Base-by-base conservation (phyloP, 2,113 vertebrate species). In the Tiliqua scincoides region DNA sequence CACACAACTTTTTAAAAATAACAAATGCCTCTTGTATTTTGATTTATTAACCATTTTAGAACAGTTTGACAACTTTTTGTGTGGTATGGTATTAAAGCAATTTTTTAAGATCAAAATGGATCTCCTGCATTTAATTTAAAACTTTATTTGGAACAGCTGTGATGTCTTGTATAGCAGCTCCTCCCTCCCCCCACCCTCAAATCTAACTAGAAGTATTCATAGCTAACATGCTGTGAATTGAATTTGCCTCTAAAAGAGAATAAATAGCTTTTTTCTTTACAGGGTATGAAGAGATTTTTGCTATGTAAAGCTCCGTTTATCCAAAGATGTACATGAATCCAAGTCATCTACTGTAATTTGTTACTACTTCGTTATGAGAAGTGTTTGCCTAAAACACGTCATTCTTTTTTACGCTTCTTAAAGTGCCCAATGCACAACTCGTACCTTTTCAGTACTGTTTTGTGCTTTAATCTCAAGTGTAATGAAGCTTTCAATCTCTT, bases 261-360 rank as follows among this genome's bases (percentile, higher is more conserved):
- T 86, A 84, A 86, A 84, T 80, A 79, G 32, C 86, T 79, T 86
- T 94, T 95, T 96, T 84, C 96, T 94, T 97, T 97, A 78, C 96
- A 97, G 96, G 95, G 93, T 83, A 78, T 81, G 88, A 92, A 95
- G 93, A 94, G 30, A 89, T 87, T 91, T 89, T 85, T 52, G 93
- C 57, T 93, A 83, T 86, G 91, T 91, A 86, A 92, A 86, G 27
- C 85, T 91, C 70, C 90, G 79, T 18, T 85, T 87, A 87, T 86
- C 89, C 93, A 94, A 88, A 93, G 84, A 92, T 91, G 92, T 57
- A 76, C 76, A 82, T 76, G 93, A 92, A 91, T 83, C 37, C 40
- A 73, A 61, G n/a, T n/a, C 27, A 67, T 65, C 93, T 94, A 81
- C 91, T 92, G 92, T 95, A 92, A 92, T 91, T 93, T 93, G 93